Base-by-base conservation (phyloP, 1,140 invertebrate genomes). In the Macrobrachium rosenbergii region DNA sequence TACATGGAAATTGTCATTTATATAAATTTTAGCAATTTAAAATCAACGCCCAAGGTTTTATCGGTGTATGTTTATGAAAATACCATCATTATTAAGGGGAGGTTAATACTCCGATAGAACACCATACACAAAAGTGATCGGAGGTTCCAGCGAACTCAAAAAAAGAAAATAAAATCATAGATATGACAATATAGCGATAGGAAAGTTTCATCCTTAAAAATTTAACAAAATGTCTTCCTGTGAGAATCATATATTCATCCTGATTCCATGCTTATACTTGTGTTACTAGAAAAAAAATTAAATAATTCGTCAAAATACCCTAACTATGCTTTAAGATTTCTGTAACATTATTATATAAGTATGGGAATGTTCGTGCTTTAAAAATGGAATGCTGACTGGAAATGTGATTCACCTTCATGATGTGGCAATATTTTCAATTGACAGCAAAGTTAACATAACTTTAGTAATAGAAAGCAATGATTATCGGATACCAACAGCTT, bases 61-160 rank as follows among this genome's bases (percentile, higher is more conserved):
- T 10, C 8, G 23, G 10, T 12, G 17, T 7, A n/a, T 19, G 62
- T 7, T 21, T 58, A 58, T 59, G 58, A 79, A 58, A 79, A 79
- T 59, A 23, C 19, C 28, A n/a, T 79, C 52, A 52, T 21, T 21
- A 5, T 58, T 79, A 8, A 1, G 77, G 77, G 77, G 59, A n/a
- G 45, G 59, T 58, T 23, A n/a, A 17, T n/a, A 28, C n/a, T 52
- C 52, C 11, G 21, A 21, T 79, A 21, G 77, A 79, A 60, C 77
- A 79, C 60, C 77, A 79, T 79, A 79, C 59, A 79, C 77, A 79
- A 59, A 79, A 79, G 77, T 79, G 77, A 45, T 60, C 77, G 52
- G 52, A 52, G 52, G 52, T 52, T 52, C 52, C 52, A 52, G 52
- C 52, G 43, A 37, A 19, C 28, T 76, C 16, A 59, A 43, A 45